phyloP scores from a whole-genome alignment of 1,140 invertebrate species.

The Teleopsis dalmanni region DNA sequence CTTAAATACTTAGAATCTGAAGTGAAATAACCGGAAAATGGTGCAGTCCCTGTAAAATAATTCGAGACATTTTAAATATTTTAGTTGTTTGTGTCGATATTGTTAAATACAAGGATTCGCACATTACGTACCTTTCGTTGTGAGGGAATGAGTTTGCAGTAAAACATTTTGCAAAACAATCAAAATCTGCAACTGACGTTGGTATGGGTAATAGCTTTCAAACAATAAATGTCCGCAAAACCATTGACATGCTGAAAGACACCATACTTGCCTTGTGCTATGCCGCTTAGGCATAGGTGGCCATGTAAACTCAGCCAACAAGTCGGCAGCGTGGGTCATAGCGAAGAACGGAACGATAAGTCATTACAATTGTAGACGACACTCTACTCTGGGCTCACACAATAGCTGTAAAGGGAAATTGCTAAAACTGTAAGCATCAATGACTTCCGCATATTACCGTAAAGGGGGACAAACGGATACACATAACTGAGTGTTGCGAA shows the following conservation, averaged over 20 bases:
- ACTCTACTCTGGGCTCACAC: neutral
- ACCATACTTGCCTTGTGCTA: conserved; percentile 1
- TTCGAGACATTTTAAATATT: too few relatives aligned
- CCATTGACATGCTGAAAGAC: conserved; percentile 36
- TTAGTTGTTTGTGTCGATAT: neutral
- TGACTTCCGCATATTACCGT: conserved; percentile 21
- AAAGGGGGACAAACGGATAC: neutral
- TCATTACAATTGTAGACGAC: conserved; percentile 16
- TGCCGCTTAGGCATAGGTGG: neutral
- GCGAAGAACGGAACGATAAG: conserved; percentile 11
- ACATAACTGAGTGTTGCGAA: neutral
- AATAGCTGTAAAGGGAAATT: conserved; percentile 14
- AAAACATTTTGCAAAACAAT: conserved; percentile 10
- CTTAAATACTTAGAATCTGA: too few relatives aligned
- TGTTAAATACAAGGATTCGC: neutral
- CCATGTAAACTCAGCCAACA: neutral
- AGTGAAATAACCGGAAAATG: too few relatives aligned
- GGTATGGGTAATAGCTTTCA: conserved; percentile 44
- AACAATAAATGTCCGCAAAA: conserved; percentile 46
- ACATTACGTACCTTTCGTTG: neutral
- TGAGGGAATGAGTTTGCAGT: too few relatives aligned
- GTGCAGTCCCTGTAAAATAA: too few relatives aligned
- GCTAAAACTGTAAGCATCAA: conserved; percentile 22
- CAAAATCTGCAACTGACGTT: conserved; percentile 6
- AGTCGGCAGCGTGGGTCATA: conserved; percentile 1